A percentile compares a stretch with the other conserved stretches of the same genome.
These are phyloP conservation scores for Ardeotis arabs DNA, from an alignment of 2,113 vertebrate genomes.

Conservation along the genomic window DNA sequence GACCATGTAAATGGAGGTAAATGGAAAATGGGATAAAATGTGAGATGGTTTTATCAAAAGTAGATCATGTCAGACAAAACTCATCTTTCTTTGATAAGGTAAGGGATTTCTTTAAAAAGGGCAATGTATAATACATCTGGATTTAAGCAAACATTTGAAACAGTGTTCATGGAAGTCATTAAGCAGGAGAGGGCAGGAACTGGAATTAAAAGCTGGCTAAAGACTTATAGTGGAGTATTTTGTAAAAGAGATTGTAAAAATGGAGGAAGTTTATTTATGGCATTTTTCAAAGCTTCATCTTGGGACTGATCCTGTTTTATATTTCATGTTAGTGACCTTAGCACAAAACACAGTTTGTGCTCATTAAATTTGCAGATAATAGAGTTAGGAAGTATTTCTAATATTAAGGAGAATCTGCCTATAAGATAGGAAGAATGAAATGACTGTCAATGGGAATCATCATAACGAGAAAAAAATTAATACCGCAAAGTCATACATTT, in stretches of 20 bases:
- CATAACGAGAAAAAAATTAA: not conserved
- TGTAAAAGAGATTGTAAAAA: not conserved
- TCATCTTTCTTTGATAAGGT: not conserved
- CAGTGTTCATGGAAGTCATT: not conserved
- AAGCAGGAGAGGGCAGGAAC: not conserved
- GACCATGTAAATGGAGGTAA: not conserved
- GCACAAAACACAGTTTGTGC: not conserved
- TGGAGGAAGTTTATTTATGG: not conserved
- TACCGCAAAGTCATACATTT: not conserved
- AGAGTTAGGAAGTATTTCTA: not conserved
- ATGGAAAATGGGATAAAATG: not conserved
- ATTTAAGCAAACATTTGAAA: slow-evolving; percentile 14
- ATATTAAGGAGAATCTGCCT: not conserved
- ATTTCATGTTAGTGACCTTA: not conserved
- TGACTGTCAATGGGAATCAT: not conserved
- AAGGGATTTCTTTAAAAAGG: not conserved
- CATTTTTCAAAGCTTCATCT: not conserved
- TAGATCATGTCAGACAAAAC: not conserved
- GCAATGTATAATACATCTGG: not conserved
- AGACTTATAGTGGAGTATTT: not conserved
- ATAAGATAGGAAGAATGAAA: not conserved
- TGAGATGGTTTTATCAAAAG: not conserved
- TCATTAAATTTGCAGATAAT: not conserved
- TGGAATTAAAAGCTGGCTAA: not conserved
- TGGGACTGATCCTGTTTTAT: not conserved